phyloP scores from a whole-genome alignment of 2,888 invertebrate genomes.

The Steromphala cineraria region DNA sequence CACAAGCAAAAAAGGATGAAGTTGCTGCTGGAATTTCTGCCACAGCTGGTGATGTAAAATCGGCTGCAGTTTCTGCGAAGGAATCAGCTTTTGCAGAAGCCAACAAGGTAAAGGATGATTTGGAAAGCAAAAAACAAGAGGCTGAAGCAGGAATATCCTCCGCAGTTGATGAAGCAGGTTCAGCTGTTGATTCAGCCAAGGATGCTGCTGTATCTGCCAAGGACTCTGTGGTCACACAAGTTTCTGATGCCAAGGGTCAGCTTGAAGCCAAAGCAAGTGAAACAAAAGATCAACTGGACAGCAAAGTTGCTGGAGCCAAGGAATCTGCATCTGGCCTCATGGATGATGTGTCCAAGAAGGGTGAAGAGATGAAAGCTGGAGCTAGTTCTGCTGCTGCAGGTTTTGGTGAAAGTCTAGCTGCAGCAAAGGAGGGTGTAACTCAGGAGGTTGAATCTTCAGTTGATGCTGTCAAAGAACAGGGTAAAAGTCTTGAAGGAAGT shows the following conservation, averaged over 20 bases:
- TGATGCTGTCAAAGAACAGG: not conserved
- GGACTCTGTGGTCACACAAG: not conserved
- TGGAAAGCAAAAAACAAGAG: not conserved
- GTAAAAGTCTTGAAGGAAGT: not conserved
- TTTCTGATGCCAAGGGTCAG: not conserved
- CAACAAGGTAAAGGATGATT: not conserved
- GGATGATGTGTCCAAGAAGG: not conserved
- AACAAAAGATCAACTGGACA: not conserved
- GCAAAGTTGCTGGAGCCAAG: not conserved
- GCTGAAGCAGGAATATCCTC: not conserved
- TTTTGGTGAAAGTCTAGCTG: not conserved
- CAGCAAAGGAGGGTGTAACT: not conserved
- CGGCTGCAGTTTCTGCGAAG: conserved; percentile 13
- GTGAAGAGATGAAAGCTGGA: not conserved
- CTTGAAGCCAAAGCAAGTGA: not conserved
- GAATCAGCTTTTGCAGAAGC: conserved; percentile 19
- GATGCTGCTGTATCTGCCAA: conserved; percentile 13
- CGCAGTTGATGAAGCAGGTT: not conserved
- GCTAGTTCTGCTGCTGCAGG: not conserved
- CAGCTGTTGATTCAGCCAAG: not conserved
- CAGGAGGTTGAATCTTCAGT: not conserved
- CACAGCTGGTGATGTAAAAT: conserved; percentile 5
- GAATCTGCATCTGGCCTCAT: conserved; percentile 3
- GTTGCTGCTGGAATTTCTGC: not conserved
- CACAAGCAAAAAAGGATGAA: not conserved